Conservation (phyloP, 2,888 invertebrate species). For the Meloe dianella region DNA sequence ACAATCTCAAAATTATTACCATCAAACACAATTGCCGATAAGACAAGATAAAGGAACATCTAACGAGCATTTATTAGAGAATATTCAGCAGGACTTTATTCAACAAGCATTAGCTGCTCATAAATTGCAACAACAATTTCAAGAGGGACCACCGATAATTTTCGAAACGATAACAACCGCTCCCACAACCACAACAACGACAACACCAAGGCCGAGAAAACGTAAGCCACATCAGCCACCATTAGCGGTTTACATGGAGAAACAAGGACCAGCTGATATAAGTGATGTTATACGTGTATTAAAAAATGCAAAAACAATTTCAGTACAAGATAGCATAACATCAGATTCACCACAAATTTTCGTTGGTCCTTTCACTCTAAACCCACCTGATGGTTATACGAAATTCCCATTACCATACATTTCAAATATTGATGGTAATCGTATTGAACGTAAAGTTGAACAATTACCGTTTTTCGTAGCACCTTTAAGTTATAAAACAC, state of each 20-base stretch:
- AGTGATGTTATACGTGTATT: constrained; percentile 74
- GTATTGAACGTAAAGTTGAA: constrained; percentile 74
- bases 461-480: constrained; percentile 86
- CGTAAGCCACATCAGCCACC: constrained; percentile 84
- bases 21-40: constrained; percentile 42
- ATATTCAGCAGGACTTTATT: constrained; percentile 57
- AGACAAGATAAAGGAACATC: constrained; percentile 14
- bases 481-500: constrained; percentile 83
- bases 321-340: constrained; percentile 76
- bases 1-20: constrained; percentile 46
- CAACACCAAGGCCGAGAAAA: constrained; percentile 62
- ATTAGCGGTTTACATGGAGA: constrained; percentile 78
- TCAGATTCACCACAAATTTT: constrained; percentile 78
- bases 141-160: constrained; percentile 44
- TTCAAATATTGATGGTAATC: constrained; percentile 72
- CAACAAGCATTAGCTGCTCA: constrained; percentile 58
- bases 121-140: constrained; percentile 53
- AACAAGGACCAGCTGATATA: constrained; percentile 65
- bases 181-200: constrained; percentile 57
- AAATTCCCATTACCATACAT: constrained; percentile 86
- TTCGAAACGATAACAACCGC: constrained; percentile 45
- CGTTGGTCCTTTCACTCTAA: constrained; percentile 78
- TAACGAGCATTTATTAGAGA: constrained; percentile 38
- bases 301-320: constrained; percentile 74
- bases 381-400: constrained; percentile 73